Evolutionary conservation across 2,888 invertebrate species (phyloP).

Genomic region (Trissoscelio sp.): DNA sequence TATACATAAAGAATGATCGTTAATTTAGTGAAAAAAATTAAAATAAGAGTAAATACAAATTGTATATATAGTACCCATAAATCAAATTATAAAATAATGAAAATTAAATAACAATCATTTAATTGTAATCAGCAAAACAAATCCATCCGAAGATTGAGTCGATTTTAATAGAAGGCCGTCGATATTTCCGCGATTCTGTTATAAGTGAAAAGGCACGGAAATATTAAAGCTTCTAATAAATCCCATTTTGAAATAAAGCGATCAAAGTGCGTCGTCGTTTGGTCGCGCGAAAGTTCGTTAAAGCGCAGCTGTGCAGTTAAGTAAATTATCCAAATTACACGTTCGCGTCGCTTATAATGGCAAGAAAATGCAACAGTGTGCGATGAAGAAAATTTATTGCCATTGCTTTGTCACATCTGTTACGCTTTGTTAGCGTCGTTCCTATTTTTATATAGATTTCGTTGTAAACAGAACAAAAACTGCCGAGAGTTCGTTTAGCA

Average conservation of each 20-base stretch:
- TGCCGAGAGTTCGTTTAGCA: neutral
- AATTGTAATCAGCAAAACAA: no score
- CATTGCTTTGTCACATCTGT: slow-evolving; percentile 53
- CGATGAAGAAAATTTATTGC: slow-evolving; percentile 47
- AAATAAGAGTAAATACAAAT: no score
- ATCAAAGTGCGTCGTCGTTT: slow-evolving; percentile 47
- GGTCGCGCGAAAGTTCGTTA: slow-evolving; percentile 52
- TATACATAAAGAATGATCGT: no score
- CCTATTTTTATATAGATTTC: neutral
- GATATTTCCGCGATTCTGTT: no score
- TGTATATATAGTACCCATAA: no score
- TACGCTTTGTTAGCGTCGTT: slow-evolving; percentile 12
- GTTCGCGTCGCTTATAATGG: slow-evolving; percentile 47
- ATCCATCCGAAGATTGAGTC: no score
- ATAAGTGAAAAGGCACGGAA: slow-evolving; percentile 25
- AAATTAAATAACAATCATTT: no score
- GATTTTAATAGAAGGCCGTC: no score
- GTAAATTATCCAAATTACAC: slow-evolving; percentile 63
- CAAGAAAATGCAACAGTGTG: slow-evolving; percentile 52
- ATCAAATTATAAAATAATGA: no score
- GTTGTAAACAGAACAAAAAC: slow-evolving; percentile 12
- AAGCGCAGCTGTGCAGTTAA: slow-evolving; percentile 57
- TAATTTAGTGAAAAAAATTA: no score
- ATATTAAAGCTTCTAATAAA: slow-evolving; percentile 12
- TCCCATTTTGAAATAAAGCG: slow-evolving; percentile 44